Base-by-base conservation (phyloP, 2,113 vertebrate genomes). In the Corythaixoides concolor region DNA sequence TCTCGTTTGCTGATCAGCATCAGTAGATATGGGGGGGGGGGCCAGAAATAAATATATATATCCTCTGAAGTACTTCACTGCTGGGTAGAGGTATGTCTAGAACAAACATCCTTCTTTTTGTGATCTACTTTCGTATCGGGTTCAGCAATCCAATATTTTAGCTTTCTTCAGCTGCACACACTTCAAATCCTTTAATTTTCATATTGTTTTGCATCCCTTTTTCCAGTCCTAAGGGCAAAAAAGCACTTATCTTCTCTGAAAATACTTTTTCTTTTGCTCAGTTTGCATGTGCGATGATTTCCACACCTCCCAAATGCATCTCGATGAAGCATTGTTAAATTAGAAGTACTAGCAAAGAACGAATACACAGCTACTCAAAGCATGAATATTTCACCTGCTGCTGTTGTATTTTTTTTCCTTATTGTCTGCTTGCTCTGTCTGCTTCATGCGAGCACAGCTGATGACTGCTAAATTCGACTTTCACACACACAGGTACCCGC, bases 81-180 rank as follows among this genome's bases (percentile, higher is more conserved):
- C 28, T 37, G 19, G 18, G 18, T 10, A 15, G 1, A 30, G 50
- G 9, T 8, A 32, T 12, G 13, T 22, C 52, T 32, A 21, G 12
- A 60, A 20, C 16, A 68, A n/a, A 4, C 8, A n/a, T 0, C 28
- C 62, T 17, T 3, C 3, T 3, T 3, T 19, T 28, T 70, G 30
- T 15, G 28, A 6, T 10, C 24, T 58, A 7, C 33, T 73, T 55
- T 15, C 19, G 3, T 19, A 9, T 0, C 2, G 11, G 67, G 23
- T 45, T 63, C 73, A 74, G 68, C 26, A 56, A 35, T 15, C 35
- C 18, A 56, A 4, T 22, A 52, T 52, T 68, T 62, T 6, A 28
- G 28, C 26, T 63, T 67, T 26, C 39, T 76, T 52, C 43, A 78
- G 32, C 62, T 72, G 33, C n/a, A 70, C 35, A 66, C 13, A 18